These are phyloP conservation scores for Illadopsis cleaveri DNA, from an alignment of 2,113 vertebrate species.

Conservation along the genomic window DNA sequence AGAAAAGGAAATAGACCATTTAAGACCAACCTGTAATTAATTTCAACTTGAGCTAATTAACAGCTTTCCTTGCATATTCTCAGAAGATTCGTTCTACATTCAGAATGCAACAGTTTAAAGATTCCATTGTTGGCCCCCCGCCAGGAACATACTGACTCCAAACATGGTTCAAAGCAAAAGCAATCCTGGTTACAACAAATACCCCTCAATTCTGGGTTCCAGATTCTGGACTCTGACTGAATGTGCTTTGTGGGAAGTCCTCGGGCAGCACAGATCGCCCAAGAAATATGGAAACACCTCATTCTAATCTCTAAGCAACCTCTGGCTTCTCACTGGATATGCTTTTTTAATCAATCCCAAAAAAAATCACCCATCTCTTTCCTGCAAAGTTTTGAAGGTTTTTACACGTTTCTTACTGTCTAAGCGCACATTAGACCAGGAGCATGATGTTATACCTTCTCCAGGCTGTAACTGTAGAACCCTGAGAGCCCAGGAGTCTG, in stretches of 20 bases:
- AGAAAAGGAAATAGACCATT: constrained; percentile 9
- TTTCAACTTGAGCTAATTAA: constrained; percentile 49
- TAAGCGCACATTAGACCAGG: neutral
- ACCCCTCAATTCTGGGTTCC: neutral
- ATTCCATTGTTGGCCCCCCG: fast-evolving
- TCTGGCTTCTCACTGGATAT: neutral
- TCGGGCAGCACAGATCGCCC: neutral
- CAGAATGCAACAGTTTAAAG: neutral
- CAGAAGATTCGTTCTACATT: neutral
- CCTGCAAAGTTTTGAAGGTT: neutral
- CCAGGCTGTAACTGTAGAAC: neutral
- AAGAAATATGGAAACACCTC: neutral
- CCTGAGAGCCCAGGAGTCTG: neutral
- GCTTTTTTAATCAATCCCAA: neutral
- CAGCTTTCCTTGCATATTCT: constrained; percentile 27
- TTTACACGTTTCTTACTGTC: neutral
- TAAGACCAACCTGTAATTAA: constrained; percentile 57
- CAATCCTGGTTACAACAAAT: neutral
- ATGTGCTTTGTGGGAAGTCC: neutral
- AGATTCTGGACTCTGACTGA: neutral
- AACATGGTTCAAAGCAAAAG: neutral
- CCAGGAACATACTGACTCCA: neutral
- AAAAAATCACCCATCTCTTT: fast-evolving
- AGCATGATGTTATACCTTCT: neutral
- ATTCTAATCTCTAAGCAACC: neutral